Base-by-base conservation (phyloP, 2,797 vertebrate genomes). In the Todus mexicanus region DNA sequence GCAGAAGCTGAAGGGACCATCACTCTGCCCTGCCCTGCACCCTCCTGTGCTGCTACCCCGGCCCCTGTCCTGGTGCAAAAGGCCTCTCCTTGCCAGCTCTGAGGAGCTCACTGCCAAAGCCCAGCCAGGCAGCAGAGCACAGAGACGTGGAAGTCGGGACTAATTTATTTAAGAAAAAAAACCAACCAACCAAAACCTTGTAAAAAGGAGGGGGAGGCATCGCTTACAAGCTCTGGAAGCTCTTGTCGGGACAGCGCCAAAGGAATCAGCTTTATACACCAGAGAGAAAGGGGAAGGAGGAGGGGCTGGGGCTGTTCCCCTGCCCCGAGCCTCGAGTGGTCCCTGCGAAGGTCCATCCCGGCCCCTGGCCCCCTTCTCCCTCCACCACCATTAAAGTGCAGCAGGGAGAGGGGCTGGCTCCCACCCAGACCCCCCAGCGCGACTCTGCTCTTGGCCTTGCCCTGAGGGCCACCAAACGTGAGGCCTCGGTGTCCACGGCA, bases 171-270 rank as follows among this genome's bases (percentile, higher is more conserved):
- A 75, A 84, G 92, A 7, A 27, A 63, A 70, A 71, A 86, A 81
- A 23, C 21, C 13, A 35, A 47, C 40, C 22, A 51, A 61, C 45
- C 37, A 50, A 38, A 93, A 95, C 69, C 88, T 93, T 59, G 65
- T 92, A 42, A 43, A 91, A 95, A 80, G 71, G 83, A 35, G 71
- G 90, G 90, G 77, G 42, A 93, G 75, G 71, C 95, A 91, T 93
- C 21, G 83, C 45, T 96, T 94, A 97, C 90, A 97, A 96, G 97
- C 97, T 96, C 96, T 87, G 90, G 94, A 97, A 97, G 97, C 97
- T 96, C 84, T 94, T 45, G 96, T 96, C 94, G 6, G 84, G 92
- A 95, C 83, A 95, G 94, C 26, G 16, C 12, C 51, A 88, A 87
- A 77, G 86, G 78, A 82, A 87, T 87, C 78, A 90, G 93, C 95